Evolutionary conservation across 2,113 vertebrate species (phyloP).

Genomic region (Spheniscus mendiculus): DNA sequence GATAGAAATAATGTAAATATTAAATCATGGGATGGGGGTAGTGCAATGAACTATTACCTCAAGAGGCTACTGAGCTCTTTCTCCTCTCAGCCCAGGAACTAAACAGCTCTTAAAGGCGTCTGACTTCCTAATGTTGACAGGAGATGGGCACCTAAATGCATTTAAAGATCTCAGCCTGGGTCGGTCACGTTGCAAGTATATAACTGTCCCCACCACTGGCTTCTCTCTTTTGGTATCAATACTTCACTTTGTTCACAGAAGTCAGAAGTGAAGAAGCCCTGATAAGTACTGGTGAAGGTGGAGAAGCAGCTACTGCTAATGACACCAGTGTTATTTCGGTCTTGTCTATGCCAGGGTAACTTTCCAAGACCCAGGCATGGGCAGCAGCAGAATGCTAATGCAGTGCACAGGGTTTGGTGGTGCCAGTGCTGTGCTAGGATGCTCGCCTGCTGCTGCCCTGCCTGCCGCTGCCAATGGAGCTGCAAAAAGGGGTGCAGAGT

Average conservation of each 20-base stretch:
- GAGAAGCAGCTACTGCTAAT: not conserved
- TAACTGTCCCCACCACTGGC: not conserved
- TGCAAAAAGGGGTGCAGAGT: too few relatives aligned
- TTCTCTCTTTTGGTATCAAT: not conserved
- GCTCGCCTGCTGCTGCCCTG: not conserved
- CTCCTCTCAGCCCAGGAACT: not conserved
- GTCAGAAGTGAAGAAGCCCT: not conserved
- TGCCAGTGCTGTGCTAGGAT: not conserved
- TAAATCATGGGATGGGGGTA: not conserved
- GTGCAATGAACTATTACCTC: not conserved
- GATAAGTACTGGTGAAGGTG: not conserved
- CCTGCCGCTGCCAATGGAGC: not conserved
- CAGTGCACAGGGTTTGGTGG: not conserved
- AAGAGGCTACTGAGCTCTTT: not conserved
- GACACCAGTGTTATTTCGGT: not conserved
- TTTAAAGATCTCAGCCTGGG: not conserved
- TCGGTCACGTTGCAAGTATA: not conserved
- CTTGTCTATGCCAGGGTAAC: not conserved
- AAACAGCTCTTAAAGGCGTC: not conserved
- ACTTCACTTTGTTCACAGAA: not conserved
- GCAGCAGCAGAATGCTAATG: not conserved
- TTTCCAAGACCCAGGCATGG: not conserved
- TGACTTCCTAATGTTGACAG: not conserved
- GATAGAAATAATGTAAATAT: not conserved
- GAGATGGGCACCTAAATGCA: not conserved